Percentiles rank a stretch among this genome's conserved stretches.
These are phyloP conservation scores for Phyllostomus hastatus DNA, from an alignment of 2,113 vertebrate genomes.

Conservation along the genomic window DNA sequence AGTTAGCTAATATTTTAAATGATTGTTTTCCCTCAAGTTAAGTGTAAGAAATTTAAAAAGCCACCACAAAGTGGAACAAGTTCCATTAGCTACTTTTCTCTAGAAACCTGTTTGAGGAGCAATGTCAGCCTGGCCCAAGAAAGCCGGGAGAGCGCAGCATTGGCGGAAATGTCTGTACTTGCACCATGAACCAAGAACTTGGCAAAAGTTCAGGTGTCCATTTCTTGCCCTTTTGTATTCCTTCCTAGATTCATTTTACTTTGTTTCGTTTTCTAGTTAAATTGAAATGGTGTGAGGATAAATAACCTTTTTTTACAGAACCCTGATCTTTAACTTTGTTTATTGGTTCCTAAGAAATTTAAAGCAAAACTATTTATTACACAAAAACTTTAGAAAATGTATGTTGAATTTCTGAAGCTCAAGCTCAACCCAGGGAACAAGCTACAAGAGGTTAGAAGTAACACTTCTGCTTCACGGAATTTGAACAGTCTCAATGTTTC, in stretches of 20 bases:
- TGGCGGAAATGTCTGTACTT: too few relatives aligned
- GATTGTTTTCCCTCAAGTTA: background rate
- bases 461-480: background rate
- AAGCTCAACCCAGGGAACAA: background rate
- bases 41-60: background rate
- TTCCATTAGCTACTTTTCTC: background rate
- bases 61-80: background rate
- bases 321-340: background rate
- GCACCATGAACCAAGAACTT: background rate
- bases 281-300: background rate
- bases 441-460: background rate
- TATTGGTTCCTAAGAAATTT: background rate
- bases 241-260: background rate
- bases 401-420: background rate
- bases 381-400: background rate
- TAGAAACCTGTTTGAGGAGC: background rate
- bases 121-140: background rate
- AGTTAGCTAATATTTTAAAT: background rate
- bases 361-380: background rate
- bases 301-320: background rate
- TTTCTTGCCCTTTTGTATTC: background rate
- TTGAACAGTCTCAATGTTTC: background rate
- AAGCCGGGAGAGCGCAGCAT: accelerated
- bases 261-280: background rate
- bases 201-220: background rate